Evolutionary conservation across 2,113 vertebrate species (phyloP), one percentile per base, ranked within the genome.

Genomic region (Orientallactaga bullata): DNA sequence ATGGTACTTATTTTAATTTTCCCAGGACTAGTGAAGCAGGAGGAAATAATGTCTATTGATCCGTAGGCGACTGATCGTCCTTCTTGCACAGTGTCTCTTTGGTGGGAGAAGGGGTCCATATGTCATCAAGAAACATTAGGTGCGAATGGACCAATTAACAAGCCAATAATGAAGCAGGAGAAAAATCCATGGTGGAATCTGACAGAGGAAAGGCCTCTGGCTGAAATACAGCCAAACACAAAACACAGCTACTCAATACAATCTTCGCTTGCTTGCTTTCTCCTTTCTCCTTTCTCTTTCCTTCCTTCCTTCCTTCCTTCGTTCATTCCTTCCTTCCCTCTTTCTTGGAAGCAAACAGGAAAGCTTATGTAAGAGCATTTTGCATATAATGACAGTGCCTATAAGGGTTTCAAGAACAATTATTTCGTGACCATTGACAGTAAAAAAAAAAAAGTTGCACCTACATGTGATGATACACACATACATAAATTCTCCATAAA

Each of bases 401-500:
- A 83, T 68, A 66, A 17, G 20, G 68, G 55, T 58, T 82, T 39
- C 58, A 90, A 95, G 28, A 89, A 78, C 18, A 58, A 69, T 65
- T 93, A 79, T 66, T 94, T 65, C 37, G 32, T 68, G 65, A 92
- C 16, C 23, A 58, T 11, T 21, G 11, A 55, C 12, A 47, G 42
- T 77, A 68, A 71, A 11, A 63, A 47, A 51, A 68, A 71, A 11
- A 63, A 47, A 51, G 6, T 18, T 85, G 16, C 20, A n/a, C 16
- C 51, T 79, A 47, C 2, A 0, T 90, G 28, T 76, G 74, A 71
- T 1, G 65, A 21, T 39, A 24, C 3, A 83, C 30, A 23, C 15
- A 74, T 95, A 95, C 17, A 88, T 28, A 89, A 66, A 94, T 76
- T 85, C 51, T 87, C 37, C 39, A 47, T 92, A 69, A 91, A 47